phyloP scores from a whole-genome alignment of 2,113 vertebrate genomes.

The Vanacampus margaritifer region DNA sequence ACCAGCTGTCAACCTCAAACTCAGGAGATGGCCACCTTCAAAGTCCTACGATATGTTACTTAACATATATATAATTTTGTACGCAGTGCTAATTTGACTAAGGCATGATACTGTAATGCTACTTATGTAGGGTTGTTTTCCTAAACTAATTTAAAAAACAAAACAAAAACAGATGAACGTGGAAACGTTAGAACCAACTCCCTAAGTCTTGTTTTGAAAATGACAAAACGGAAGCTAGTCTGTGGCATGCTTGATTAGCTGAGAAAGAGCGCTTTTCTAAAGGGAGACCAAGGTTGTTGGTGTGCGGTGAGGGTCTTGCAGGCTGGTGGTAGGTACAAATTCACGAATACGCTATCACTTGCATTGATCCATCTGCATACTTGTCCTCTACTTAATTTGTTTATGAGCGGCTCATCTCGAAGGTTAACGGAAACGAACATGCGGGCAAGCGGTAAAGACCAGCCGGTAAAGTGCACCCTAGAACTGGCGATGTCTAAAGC shows the following conservation, averaged over 20 bases:
- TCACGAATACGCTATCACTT: neutral
- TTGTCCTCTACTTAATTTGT: neutral
- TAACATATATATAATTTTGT: too few species aligned
- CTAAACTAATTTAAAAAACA: neutral
- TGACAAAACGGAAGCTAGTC: constrained; percentile 10
- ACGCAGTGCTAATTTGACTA: too few species aligned
- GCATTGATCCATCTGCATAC: accelerated
- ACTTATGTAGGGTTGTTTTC: neutral
- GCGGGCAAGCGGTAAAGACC: constrained; percentile 38
- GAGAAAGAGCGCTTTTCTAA: constrained; percentile 60
- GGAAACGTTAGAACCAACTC: neutral
- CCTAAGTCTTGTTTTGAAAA: constrained; percentile 48
- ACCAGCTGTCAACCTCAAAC: neutral
- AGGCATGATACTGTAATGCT: too few species aligned
- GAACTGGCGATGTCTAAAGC: constrained; percentile 27
- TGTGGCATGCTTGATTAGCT: constrained; percentile 17
- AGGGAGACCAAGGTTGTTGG: constrained; percentile 72
- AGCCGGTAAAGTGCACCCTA: constrained; percentile 49
- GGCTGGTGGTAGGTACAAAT: constrained; percentile 52
- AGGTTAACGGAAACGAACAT: constrained; percentile 33
- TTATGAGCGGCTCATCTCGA: neutral
- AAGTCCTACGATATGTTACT: neutral
- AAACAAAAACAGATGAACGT: neutral
- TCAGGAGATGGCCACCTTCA: neutral
- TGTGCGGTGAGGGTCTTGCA: constrained; percentile 46